Base-by-base conservation (phyloP, 2,888 invertebrate species). In the Camponotus fellah region DNA sequence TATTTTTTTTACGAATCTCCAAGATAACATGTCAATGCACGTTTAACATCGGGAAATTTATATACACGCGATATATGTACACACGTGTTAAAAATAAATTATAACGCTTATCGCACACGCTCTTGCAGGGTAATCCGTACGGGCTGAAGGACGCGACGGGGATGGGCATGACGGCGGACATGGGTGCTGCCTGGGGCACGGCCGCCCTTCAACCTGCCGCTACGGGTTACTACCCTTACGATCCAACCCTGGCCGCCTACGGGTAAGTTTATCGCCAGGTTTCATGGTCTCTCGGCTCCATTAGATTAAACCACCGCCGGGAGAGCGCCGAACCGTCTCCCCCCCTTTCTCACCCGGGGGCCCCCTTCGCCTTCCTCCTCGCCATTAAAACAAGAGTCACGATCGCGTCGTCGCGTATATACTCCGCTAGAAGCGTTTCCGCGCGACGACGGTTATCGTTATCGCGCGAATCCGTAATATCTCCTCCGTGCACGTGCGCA, bases 141-240 rank as follows among this genome's bases (percentile, higher is more conserved):
- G 97, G 97, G 92, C 95, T 98, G 95, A 98, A 98, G 96, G 97
- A 97, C 94, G 94, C 95, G 90, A 95, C 95, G 93, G 96, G 97
- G 88, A 97, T 98, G 95, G 96, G 96, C 87, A 96, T 97, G 93
- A 97, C 97, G 93, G 97, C 98, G 79, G 98, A 98, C 95, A 98
- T 98, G 98, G 94, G 95, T 86, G 97, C 97, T 87, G 98, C 98
- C 92, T 98, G 98, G 98, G 98, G 98, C 92, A 98, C 98, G 88
- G 98, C 98, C 86, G 98, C 98, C 86, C 96, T 98, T 83, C 98
- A 98, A 95, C 98, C 98, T 94, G 94, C 95, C 85, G 97, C 98
- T 89, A 97, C 98, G 88, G 98, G 98, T 93, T 98, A 98, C 96
- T 98, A 98, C 96, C 98, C 98, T 91, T 98, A 98, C 96, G 98